A percentile compares a stretch with the other conserved stretches of the same genome.
These are phyloP conservation scores for Hoplodrina ambigua DNA, from an alignment of 2,888 invertebrate genomes.

Conservation along the genomic window DNA sequence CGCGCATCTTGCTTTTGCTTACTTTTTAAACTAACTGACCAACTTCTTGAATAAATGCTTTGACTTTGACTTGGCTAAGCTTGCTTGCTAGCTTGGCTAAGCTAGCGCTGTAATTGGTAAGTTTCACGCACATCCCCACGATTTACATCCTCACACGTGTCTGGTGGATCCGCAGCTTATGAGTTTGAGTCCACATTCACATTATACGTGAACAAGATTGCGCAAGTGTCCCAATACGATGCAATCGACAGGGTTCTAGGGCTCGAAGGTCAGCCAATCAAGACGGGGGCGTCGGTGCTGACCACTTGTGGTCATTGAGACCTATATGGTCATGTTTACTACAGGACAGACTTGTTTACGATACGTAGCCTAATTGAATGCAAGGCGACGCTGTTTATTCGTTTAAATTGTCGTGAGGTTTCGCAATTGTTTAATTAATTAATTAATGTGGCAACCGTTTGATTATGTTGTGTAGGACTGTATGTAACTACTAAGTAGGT, in stretches of 20 bases:
- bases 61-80: too few relatives aligned
- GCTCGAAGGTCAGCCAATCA: conserved; percentile 40
- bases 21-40: too few relatives aligned
- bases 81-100: too few relatives aligned
- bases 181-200: too few relatives aligned
- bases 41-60: too few relatives aligned
- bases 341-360: conserved; percentile 38
- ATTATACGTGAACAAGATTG: conserved; percentile 2
- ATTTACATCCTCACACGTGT: too few relatives aligned
- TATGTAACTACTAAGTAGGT: neutral
- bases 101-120: too few relatives aligned
- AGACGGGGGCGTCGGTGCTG: conserved; percentile 35
- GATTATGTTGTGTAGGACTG: neutral
- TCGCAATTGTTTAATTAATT: conserved; percentile 30
- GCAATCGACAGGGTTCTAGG: conserved; percentile 26
- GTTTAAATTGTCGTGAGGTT: conserved; percentile 26
- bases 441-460: conserved; percentile 17
- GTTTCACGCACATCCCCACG: too few relatives aligned
- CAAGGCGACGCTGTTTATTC: conserved; percentile 31
- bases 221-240: conserved; percentile 8
- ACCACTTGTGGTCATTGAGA: conserved; percentile 27
- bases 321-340: conserved; percentile 51
- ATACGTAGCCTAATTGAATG: conserved; percentile 39
- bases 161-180: too few relatives aligned
- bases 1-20: too few relatives aligned